Base-by-base conservation (phyloP, 2,888 invertebrate species). In the Harpalus rufipes region DNA sequence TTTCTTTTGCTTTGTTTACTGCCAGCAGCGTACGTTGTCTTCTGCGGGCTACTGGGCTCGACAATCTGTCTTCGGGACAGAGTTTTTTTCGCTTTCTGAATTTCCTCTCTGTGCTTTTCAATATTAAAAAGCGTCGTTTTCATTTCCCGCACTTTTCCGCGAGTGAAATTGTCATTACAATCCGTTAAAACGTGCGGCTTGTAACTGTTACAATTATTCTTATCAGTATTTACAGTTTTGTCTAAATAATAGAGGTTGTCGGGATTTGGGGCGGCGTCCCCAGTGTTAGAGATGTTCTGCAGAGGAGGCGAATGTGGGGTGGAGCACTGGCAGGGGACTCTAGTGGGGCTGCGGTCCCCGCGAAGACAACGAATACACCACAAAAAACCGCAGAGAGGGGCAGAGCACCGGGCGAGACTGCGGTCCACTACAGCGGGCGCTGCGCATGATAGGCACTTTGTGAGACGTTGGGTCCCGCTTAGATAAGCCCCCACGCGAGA, bases 1-100 rank as follows among this genome's bases (percentile, higher is more conserved):
- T 84, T 84, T 18, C 68, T 63, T 18, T 84, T 84, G 51, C 84
- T 84, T 58, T 84, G 74, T n/a, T 65, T 78, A 5, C 78, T 63
- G 8, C 84, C 84, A 10, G 39, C 63, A 8, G 78, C 44, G 25
- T 16, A 51, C 4, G 63, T 56, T n/a, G 41, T 16, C 14, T 78
- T 63, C 4, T 16, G 84, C 1, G 84, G 84, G 63, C 84, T 84
- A 8, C 25, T 51, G 7, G 84, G 78, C 39, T 72, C 72, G 1
- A 21, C 44, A 2, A 21, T 14, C 5, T 59, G n/a, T 21, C 25
- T 44, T 18, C 16, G 8, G 14, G 65, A 32, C 51, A 59, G 7
- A 7, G 8, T 58, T 21, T 16, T 25, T 6, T 61, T 68, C 7
- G 21, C 56, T 5, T 25, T 68, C 4, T 56, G 76, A 6, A 51